Evolutionary conservation across 1,140 invertebrate genomes (phyloP).

Genomic region (Pectinophora gossypiella): DNA sequence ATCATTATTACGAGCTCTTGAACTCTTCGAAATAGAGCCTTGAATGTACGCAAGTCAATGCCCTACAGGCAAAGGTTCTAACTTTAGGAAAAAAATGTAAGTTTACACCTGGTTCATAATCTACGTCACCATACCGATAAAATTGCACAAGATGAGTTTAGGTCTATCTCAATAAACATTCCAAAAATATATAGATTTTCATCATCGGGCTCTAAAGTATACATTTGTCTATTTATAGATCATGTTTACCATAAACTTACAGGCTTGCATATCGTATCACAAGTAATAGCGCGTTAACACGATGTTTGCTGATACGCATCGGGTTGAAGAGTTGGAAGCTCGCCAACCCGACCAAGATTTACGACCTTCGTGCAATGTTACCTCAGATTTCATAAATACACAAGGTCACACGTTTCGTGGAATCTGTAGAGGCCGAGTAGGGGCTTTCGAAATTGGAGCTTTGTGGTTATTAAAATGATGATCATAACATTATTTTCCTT

Average conservation of each 20-base stretch:
- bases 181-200: no score
- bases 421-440: constrained; percentile 19
- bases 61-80: no score
- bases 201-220: neutral
- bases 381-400: constrained; percentile 67
- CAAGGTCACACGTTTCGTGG: constrained; percentile 37
- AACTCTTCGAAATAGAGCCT: neutral
- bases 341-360: constrained; percentile 61
- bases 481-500: constrained; percentile 15
- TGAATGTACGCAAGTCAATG: no score
- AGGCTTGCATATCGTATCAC: neutral
- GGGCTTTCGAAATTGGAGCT: constrained; percentile 1
- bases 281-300: constrained; percentile 37
- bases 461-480: neutral
- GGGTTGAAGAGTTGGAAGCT: constrained; percentile 39
- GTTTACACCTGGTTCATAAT: no score
- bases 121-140: no score
- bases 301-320: constrained; percentile 48
- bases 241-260: neutral
- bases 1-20: neutral
- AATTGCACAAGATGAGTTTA: no score
- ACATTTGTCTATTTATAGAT: neutral
- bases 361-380: constrained; percentile 60
- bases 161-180: no score
- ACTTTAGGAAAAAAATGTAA: no score